phyloP scores from a whole-genome alignment of 2,113 vertebrate species.

The Scolopax mira region DNA sequence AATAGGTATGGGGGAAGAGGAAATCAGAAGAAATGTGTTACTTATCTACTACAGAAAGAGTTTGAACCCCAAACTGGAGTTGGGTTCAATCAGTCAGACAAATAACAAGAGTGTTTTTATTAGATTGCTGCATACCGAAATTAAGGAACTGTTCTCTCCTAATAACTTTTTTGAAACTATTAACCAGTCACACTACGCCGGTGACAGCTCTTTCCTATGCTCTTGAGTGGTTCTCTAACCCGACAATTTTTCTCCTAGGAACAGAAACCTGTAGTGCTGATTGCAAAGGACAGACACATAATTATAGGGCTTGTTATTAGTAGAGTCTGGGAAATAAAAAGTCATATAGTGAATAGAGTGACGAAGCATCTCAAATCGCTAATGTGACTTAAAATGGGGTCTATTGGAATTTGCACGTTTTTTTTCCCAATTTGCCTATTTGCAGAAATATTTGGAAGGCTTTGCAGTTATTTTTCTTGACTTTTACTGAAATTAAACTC shows the following conservation, averaged over 20 bases:
- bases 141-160: background rate
- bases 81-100: background rate
- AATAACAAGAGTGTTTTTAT: background rate
- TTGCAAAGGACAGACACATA: conserved; percentile 12
- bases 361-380: conserved; percentile 16
- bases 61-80: background rate
- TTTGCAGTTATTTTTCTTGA: background rate
- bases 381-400: conserved; percentile 36
- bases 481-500: background rate
- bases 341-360: background rate
- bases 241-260: background rate
- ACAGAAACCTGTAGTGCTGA: conserved; percentile 1
- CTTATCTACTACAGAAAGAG: background rate
- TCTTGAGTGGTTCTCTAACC: background rate
- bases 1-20: background rate
- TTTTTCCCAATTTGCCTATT: background rate
- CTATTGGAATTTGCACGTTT: background rate
- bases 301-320: conserved; percentile 47
- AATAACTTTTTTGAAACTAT: background rate
- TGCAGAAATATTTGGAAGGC: conserved; percentile 28
- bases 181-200: background rate
- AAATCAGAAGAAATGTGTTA: background rate
- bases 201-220: conserved; percentile 7
- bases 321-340: conserved; percentile 31
- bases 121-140: background rate